Evolutionary conservation across 2,888 invertebrate genomes (phyloP), one percentile per base, ranked within the genome.

Genomic region (Chrysotoxum bicinctum): DNA sequence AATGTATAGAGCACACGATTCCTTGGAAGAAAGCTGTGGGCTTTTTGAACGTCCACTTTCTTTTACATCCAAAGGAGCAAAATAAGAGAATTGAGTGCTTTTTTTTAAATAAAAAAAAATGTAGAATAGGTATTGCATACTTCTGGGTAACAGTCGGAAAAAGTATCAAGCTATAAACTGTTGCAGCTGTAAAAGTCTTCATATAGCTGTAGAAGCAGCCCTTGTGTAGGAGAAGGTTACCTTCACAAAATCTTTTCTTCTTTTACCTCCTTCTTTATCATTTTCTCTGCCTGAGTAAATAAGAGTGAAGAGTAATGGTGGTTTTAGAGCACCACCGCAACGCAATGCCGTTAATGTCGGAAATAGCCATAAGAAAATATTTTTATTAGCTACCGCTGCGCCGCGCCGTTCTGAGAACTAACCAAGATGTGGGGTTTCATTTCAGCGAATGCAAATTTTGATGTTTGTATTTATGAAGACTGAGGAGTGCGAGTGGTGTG

Each of bases 331-430:
- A 48, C 14, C 23, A 48, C 14, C 62, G 3, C 35, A 56, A 56
- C 77, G 60, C 68, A 72, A 60, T 43, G 45, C 60, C 43, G 45
- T 12, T 10, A 40, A 50, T 37, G 74, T 54, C 56, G 56, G 78
- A 78, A 66, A 58, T 69, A 56, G 73, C 56, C 50, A 70, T 78
- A 74, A 83, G 69, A 78, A 68, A 78, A 83, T 83, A 83, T 74
- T 83, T 83, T 83, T 78, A 83, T 78, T 35, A 32, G 35, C 1
- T 52, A 52, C n/a, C 26, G 3, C 14, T 5, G 26, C 26, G 26
- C 45, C 3, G 3, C 19, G 26, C 14, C 52, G 48, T 45, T 23
- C 60, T 52, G 54, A 54, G 54, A 74, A 78, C 58, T 66, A 58
- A 64, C 58, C 50, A 30, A 52, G 48, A 56, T 64, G 70, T 50